Evolutionary conservation across 2,888 invertebrate species (phyloP), one percentile per base, ranked within the genome.

Genomic region (Phragmatobia fuliginosa): DNA sequence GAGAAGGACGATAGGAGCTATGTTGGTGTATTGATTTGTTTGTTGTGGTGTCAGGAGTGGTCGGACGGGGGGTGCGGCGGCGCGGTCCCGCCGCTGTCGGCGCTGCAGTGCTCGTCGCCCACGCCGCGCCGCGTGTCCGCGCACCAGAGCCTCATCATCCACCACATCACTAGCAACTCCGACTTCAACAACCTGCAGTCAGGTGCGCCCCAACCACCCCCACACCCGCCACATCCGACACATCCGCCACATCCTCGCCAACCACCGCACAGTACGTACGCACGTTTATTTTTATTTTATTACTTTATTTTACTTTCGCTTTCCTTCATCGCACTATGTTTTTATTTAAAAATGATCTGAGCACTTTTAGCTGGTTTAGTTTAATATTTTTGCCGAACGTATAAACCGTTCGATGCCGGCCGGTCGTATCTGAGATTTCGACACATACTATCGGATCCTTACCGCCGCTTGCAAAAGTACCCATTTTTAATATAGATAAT

Each of bases 111-210:
- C 89, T 93, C 94, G 41, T 94, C 94, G 79, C 94, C 93, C 52
- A 94, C 94, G 78, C 94, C 94, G 88, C 92, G 94, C 77, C 91
- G 94, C 82, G 94, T 94, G 70, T 93, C 94, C 71, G 93, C 94
- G 83, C 94, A 94, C 85, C 94, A 94, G 90, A 90, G 90, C 85
- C 91, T 94, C 87, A 94, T 94, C 89, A 94, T 94, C 70, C 94
- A 94, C 88, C 94, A 94, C 88, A 94, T 95, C 87, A 94, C 94
- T 76, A 91, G 91, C 90, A 94, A 94, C 87, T 91, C 92, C 3
- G 94, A 95, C 90, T 95, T 94, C 90, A 93, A 94, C 83, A 94
- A 94, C 81, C 93, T 94, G 80, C 94, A 93, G 56, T 92, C 93
- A 11, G 93, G 93, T 91, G 49, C 73, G 72, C 65, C 52, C 5